Conservation (phyloP, 2,113 vertebrate genomes). For the Willisornis vidua region DNA sequence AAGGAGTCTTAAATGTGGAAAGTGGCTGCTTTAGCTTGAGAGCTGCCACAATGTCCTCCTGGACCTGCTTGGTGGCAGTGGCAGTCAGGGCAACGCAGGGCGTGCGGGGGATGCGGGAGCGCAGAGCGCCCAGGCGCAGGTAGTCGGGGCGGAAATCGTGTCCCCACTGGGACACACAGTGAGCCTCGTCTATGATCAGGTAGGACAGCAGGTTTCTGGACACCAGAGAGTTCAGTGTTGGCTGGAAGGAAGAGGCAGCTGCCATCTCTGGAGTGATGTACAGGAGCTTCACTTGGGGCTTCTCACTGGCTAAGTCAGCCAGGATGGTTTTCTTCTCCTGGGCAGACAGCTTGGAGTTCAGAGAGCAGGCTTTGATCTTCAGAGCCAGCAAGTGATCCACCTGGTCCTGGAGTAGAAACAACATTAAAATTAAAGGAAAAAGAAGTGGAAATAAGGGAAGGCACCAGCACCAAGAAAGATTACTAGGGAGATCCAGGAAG, state of each 20-base stretch:
- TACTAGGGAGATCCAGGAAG: not conserved
- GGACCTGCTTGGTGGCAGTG: constrained; percentile 89
- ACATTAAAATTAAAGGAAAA: not conserved
- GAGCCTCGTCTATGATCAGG: constrained; percentile 93
- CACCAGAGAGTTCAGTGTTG: constrained; percentile 82
- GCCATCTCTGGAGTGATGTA: constrained; percentile 98
- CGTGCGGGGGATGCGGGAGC: constrained; percentile 73
- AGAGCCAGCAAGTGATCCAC: constrained; percentile 86
- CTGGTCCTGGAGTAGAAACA: constrained; percentile 83
- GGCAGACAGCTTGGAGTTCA: constrained; percentile 89
- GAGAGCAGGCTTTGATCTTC: constrained; percentile 87
- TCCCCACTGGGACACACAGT: constrained; percentile 98
- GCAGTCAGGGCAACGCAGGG: constrained; percentile 92
- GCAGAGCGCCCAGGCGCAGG: constrained; percentile 86
- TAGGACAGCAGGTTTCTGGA: constrained; percentile 86
- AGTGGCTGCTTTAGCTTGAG: constrained; percentile 81
- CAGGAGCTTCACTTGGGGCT: constrained; percentile 87
- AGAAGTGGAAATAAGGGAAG: not conserved
- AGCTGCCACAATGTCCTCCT: constrained; percentile 83
- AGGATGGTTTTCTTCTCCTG: constrained; percentile 85
- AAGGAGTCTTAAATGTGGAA: constrained; percentile 83
- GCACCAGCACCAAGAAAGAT: not conserved
- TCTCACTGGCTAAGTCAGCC: constrained; percentile 82
- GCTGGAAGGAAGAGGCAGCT: constrained; percentile 87
- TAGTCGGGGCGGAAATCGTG: constrained; percentile 97